Evolutionary conservation across 2,888 invertebrate genomes (phyloP).

Genomic region (Hydraecia micacea): DNA sequence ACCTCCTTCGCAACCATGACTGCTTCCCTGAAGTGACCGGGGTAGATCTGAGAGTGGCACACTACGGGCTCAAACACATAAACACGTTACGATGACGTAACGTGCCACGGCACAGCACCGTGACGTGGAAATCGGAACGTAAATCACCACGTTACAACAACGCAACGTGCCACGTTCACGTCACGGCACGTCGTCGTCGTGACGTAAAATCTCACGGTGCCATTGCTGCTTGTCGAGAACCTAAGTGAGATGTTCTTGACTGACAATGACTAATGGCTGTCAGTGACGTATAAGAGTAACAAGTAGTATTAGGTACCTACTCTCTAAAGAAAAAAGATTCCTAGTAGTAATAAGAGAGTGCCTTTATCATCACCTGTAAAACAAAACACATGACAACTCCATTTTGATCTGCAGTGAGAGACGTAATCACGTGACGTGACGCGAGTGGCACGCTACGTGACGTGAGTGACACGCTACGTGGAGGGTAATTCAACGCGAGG

Average conservation of each 20-base stretch:
- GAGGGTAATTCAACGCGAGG: constrained; percentile 23
- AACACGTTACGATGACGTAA: too few relatives aligned
- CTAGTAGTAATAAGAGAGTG: not conserved
- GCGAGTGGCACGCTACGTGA: constrained; percentile 9
- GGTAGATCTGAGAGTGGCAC: too few relatives aligned
- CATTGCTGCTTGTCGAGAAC: not conserved
- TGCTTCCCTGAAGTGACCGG: too few relatives aligned
- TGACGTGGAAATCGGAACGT: too few relatives aligned
- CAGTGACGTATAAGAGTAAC: not conserved
- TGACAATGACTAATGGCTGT: not conserved
- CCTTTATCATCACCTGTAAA: not conserved
- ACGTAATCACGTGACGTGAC: constrained; percentile 19
- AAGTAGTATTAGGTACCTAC: not conserved
- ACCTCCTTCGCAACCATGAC: too few relatives aligned
- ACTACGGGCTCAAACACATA: too few relatives aligned
- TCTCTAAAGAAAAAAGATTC: not conserved
- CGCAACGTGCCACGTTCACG: too few relatives aligned
- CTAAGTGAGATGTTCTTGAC: not conserved
- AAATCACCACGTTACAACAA: too few relatives aligned
- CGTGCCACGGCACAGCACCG: too few relatives aligned
- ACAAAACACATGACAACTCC: not conserved
- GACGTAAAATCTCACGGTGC: too few relatives aligned
- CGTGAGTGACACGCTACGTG: constrained; percentile 10
- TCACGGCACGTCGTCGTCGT: too few relatives aligned
- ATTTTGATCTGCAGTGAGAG: constrained; percentile 16